These are phyloP conservation scores for Hybognathus amarus DNA, from an alignment of 2,797 vertebrate species.

Conservation along the genomic window DNA sequence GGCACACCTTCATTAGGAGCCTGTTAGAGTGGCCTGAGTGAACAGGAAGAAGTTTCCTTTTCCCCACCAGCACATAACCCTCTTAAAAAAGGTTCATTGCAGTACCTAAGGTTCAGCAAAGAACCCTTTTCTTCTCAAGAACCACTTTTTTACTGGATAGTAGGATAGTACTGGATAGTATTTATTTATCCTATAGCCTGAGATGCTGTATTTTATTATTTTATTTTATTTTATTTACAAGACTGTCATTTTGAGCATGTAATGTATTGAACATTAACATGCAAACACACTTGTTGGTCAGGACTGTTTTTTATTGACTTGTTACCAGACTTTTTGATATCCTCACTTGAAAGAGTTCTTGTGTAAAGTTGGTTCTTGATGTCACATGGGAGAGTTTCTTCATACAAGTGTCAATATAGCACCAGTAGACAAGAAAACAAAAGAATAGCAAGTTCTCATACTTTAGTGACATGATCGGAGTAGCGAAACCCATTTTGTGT, in stretches of 20 bases:
- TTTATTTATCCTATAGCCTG: not conserved
- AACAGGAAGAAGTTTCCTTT: constrained; percentile 38
- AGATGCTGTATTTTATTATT: not conserved
- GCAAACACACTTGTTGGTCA: not conserved
- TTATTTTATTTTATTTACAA: not conserved
- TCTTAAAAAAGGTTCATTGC: constrained; percentile 14
- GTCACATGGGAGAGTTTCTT: not conserved
- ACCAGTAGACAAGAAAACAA: not conserved
- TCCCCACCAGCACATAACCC: not conserved
- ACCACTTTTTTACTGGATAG: not conserved
- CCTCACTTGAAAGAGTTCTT: not conserved
- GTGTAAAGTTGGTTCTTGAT: not conserved
- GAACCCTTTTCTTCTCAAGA: not conserved
- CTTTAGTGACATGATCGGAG: not conserved
- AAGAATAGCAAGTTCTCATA: not conserved
- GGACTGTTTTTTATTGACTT: not conserved
- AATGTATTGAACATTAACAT: not conserved
- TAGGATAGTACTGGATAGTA: not conserved
- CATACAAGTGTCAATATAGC: not conserved
- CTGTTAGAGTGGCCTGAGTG: constrained; percentile 39
- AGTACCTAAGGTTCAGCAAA: not conserved
- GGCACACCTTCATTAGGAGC: constrained; percentile 40
- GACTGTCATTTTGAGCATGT: not conserved
- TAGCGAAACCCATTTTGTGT: not conserved
- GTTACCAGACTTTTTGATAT: not conserved